Evolutionary conservation across 2,888 invertebrate species (phyloP).

Genomic region (Cantharis flavilabris): DNA sequence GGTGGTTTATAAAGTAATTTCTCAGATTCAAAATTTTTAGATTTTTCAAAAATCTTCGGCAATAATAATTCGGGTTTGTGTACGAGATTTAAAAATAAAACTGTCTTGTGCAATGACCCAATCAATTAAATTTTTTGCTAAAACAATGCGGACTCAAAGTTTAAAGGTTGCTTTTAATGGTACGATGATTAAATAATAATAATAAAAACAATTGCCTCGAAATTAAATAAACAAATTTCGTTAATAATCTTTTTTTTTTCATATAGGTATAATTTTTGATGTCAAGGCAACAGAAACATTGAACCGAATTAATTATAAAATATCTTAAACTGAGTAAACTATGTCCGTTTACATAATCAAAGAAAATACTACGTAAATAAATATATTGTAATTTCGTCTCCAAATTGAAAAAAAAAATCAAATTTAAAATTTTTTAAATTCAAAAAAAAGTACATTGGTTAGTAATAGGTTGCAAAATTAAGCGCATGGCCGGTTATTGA

Average conservation of each 20-base stretch:
- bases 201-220: background rate
- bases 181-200: background rate
- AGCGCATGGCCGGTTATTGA: background rate
- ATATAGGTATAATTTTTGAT: background rate
- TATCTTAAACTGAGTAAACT: background rate
- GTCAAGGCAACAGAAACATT: background rate
- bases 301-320: conserved; percentile 1
- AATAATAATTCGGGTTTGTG: background rate
- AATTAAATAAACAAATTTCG: background rate
- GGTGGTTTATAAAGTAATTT: background rate
- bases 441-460: background rate
- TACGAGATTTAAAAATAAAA: background rate
- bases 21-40: too few species aligned
- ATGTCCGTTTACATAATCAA: background rate
- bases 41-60: too few species aligned
- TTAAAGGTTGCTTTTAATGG: background rate
- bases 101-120: background rate
- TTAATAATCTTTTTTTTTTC: background rate
- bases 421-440: background rate
- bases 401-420: background rate
- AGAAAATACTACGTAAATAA: background rate
- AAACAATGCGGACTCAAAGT: background rate
- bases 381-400: background rate
- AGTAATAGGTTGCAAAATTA: background rate
- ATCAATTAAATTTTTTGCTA: background rate